Evolutionary conservation across 2,888 invertebrate genomes (phyloP).

Genomic region (Homarus gammarus): DNA sequence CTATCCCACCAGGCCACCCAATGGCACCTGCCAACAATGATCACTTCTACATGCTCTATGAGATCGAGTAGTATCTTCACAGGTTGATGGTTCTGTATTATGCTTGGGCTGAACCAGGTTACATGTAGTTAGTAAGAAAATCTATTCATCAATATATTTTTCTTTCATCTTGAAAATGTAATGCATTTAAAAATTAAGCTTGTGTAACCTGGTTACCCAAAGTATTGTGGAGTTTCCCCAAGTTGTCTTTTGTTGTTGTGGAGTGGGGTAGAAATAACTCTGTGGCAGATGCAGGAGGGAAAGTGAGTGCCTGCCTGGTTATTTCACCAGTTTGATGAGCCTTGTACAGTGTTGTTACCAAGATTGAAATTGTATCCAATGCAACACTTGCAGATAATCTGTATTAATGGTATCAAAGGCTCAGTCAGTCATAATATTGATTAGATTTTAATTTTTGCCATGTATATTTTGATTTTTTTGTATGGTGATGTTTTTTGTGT

Average conservation of each 20-base stretch:
- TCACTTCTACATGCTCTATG: slow-evolving; percentile 74
- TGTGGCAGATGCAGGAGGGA: slow-evolving; percentile 26
- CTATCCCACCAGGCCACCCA: slow-evolving; percentile 90
- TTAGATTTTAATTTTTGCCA: neutral
- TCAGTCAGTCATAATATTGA: neutral
- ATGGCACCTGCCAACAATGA: slow-evolving; percentile 84
- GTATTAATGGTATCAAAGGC: neutral
- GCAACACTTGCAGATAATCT: slow-evolving; percentile 11
- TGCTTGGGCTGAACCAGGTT: slow-evolving; percentile 14
- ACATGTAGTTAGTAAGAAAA: slow-evolving; percentile 15
- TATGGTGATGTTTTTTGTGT: slow-evolving; percentile 14
- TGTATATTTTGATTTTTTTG: slow-evolving; percentile 15
- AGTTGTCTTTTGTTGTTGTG: slow-evolving; percentile 26
- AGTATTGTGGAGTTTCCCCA: slow-evolving; percentile 21
- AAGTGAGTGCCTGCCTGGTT: slow-evolving; percentile 12
- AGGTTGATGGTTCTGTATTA: slow-evolving; percentile 52
- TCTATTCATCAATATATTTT: neutral
- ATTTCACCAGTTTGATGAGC: slow-evolving; percentile 10
- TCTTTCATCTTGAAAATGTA: neutral
- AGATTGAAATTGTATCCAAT: slow-evolving; percentile 16
- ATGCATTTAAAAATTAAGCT: neutral
- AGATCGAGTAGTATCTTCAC: slow-evolving; percentile 71
- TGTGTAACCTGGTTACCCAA: neutral
- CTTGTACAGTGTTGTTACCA: slow-evolving; percentile 20
- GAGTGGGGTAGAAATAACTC: neutral